A percentile compares a stretch with the other conserved stretches of the same genome.
Evolutionary conservation across 1,140 invertebrate genomes (phyloP).

Genomic region (Drosophila azteca): DNA sequence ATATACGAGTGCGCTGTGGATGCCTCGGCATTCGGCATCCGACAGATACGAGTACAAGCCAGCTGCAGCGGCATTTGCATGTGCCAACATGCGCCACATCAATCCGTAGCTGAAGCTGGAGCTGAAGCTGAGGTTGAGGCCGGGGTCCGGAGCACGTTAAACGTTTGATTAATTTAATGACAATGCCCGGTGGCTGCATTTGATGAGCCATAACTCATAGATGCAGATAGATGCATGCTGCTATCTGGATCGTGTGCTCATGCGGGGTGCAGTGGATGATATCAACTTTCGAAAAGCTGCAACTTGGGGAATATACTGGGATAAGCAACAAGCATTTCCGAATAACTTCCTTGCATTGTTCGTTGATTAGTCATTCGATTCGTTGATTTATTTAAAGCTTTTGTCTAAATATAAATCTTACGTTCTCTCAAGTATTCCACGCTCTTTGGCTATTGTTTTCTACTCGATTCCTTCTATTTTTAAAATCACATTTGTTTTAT

Average conservation of each 20-base stretch:
- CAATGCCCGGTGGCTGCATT: slow-evolving; percentile 66
- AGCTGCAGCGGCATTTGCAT: slow-evolving; percentile 66
- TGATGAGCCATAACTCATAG: slow-evolving; percentile 40
- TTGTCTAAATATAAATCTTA: slow-evolving; percentile 36
- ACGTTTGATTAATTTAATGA: slow-evolving; percentile 79
- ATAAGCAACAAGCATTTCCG: slow-evolving; percentile 4
- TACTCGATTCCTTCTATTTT: slow-evolving; percentile 38
- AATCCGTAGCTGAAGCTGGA: slow-evolving; percentile 38
- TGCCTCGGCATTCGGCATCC: slow-evolving; percentile 33
- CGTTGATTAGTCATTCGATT: slow-evolving; percentile 27
- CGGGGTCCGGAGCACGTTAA: slow-evolving; percentile 58
- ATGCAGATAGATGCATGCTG: slow-evolving; percentile 1
- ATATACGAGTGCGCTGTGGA: slow-evolving; percentile 27
- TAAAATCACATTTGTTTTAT: slow-evolving; percentile 48
- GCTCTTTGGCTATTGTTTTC: slow-evolving; percentile 47
- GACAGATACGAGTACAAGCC: slow-evolving; percentile 43
- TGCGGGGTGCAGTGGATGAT: slow-evolving; percentile 10
- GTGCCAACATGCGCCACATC: slow-evolving; percentile 66
- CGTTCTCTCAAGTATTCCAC: slow-evolving; percentile 14
- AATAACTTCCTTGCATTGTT: slow-evolving; percentile 8
- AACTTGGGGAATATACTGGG: not conserved
- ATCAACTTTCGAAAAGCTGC: slow-evolving; percentile 37
- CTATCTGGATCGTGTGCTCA: slow-evolving; percentile 8
- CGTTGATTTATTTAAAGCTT: slow-evolving; percentile 25
- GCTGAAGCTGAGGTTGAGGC: slow-evolving; percentile 49